A percentile compares a stretch with the other conserved stretches of the same genome.
Conservation (phyloP, 2,797 vertebrate genomes). For the Macroramphosus scolopax region DNA sequence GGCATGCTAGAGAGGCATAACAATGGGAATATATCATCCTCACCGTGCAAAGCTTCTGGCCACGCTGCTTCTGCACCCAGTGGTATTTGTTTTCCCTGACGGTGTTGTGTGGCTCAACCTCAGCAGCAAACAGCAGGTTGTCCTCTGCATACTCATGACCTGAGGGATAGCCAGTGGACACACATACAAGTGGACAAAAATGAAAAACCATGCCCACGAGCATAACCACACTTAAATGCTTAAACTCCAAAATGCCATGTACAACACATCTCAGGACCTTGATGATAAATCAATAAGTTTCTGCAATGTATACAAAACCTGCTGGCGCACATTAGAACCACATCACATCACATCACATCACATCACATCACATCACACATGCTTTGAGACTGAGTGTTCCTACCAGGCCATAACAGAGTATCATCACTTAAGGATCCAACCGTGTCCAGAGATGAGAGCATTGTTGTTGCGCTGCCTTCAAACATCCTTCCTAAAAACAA, state of each 20-base stretch:
- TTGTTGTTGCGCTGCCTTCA: constrained; percentile 89
- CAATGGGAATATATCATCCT: constrained; percentile 57
- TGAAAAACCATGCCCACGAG: not conserved
- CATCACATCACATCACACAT: too few species aligned
- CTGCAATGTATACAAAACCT: too few species aligned
- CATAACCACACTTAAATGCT: constrained; percentile 1
- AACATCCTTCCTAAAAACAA: constrained; percentile 88
- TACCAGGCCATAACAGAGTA: constrained; percentile 94
- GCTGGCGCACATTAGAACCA: not conserved
- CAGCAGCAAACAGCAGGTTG: constrained; percentile 90
- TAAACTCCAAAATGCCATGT: not conserved
- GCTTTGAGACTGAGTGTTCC: too few species aligned
- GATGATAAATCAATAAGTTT: not conserved
- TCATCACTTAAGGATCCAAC: constrained; percentile 85
- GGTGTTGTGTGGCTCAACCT: constrained; percentile 87
- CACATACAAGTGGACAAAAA: not conserved
- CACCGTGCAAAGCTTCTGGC: constrained; percentile 86
- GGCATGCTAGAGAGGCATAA: constrained; percentile 41
- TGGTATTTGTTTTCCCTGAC: constrained; percentile 84
- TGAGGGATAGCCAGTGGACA: constrained; percentile 47
- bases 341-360: too few species aligned
- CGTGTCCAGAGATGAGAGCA: constrained; percentile 92
- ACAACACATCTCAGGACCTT: not conserved
- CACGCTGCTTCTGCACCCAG: constrained; percentile 84
- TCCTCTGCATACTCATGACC: constrained; percentile 96